Base-by-base conservation (phyloP, 2,113 vertebrate species). In the Oophaga pumilio region DNA sequence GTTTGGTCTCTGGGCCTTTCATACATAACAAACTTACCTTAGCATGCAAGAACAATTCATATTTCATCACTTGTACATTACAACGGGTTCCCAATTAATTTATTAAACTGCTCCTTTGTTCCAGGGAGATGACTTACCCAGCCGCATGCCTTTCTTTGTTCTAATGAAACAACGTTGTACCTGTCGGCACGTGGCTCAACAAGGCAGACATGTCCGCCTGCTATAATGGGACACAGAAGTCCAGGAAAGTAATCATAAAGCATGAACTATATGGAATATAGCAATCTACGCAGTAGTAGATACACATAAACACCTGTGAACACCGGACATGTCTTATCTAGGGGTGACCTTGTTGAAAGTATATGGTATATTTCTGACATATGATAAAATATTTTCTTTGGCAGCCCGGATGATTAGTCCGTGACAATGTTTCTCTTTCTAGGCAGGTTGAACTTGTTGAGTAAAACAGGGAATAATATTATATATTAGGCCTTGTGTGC, bases 61-160 rank as follows among this genome's bases (percentile, higher is more conserved):
- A 57, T 88, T 89, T 86, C 79, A 86, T 76, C 87, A 80, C 85
- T 85, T 74, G 82, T 77, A 85, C 69, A 89, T 89, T 85, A 85
- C 71, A 86, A 86, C 24, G 59, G 64, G 85, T 78, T 89, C 81
- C 82, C 69, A 84, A 50, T 76, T 78, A 50, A 83, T 85, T 88
- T 71, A 60, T 57, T 90, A 85, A 82, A 69, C 86, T 88, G 60
- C 73, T 81, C 83, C 78, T 90, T 89, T 90, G 85, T 91, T 89
- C 26, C 64, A 60, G 24, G 11, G 64, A 73, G 71, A 85, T 89
- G 76, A 73, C 83, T 66, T 28, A 43, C 6, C 15, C 53, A 15
- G 17, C 43, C 60, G 22, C 49, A 81, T 8, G 2, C 0, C 10
- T 59, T 66, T 18, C 24, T 26, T 2, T 0, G 3, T 8, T 28